Evolutionary conservation across 2,888 invertebrate species (phyloP), one percentile per base, ranked within the genome.

Genomic region (Eristalis intricaria): DNA sequence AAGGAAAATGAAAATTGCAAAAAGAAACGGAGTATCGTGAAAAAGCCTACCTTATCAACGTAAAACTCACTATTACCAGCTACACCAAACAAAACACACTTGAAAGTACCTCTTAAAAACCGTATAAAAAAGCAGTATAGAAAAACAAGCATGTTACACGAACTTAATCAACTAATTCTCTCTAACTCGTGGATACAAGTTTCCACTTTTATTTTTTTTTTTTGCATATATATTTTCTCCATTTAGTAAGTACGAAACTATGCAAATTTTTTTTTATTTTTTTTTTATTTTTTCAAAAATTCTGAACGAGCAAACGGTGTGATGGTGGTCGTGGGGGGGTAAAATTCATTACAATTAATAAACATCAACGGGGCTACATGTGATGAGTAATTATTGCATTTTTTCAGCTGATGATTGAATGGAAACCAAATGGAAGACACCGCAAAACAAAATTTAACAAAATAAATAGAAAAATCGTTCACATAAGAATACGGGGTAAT

Each of bases 271-370:
- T 5, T n/a, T 19, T 15, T 19, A 19, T 69, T 50, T 19, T 50
- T 50, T 19, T 5, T n/a, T 19, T 15, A 15, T 43, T 69, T 64
- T 69, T 79, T 65, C 58, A 81, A 74, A 85, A 83, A 89, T 75
- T 80, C 74, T 63, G 65, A 80, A 76, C 74, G 64, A 35, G 56
- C 64, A 77, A 82, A 29, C 74, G 71, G 58, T 75, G 69, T 60
- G 69, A 64, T 74, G 58, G 83, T 82, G 78, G 61, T 75, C 74
- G 82, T 86, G 86, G 86, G 66, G 74, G 69, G n/a, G 26, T 60
- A 15, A 26, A 60, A 15, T 66, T 83, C 50, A 64, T 65, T 78
- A 60, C 26, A 69, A 22, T 61, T 76, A 63, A 75, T 64, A 61
- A 84, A 78, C 66, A 73, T 81, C 77, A 86, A 66, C 71, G 63